A percentile compares a stretch with the other conserved stretches of the same genome.
Conservation (phyloP, 2,113 vertebrate genomes). For the Cryptotis parvus region DNA sequence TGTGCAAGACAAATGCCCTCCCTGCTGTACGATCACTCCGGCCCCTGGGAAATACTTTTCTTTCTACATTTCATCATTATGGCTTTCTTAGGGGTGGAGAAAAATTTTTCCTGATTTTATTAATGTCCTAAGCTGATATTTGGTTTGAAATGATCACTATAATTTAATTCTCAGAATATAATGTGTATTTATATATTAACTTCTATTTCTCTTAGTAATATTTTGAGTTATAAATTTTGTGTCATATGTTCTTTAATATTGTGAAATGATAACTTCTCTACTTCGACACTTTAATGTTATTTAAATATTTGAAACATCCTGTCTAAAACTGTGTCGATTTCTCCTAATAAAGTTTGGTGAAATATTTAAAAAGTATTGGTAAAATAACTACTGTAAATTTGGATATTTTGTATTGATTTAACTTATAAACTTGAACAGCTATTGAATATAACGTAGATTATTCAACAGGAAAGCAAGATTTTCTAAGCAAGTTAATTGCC, state of each 20-base stretch:
- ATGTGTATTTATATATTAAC: conserved; percentile 43
- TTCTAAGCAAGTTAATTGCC: conserved; percentile 22
- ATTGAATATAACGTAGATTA: conserved; percentile 11
- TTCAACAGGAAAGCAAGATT: not conserved
- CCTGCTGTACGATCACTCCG: no score
- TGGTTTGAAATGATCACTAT: conserved; percentile 45
- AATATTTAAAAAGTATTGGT: not conserved
- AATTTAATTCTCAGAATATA: conserved; percentile 46
- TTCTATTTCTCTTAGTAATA: conserved; percentile 41
- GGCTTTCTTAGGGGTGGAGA: not conserved
- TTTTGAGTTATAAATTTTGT: conserved; percentile 29
- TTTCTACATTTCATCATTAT: not conserved
- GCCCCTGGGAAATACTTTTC: not conserved
- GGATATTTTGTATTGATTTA: conserved; percentile 27
- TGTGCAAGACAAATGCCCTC: no score
- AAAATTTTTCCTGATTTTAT: conserved; percentile 39
- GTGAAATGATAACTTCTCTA: conserved; percentile 24
- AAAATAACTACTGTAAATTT: conserved; percentile 30
- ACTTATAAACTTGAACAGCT: conserved; percentile 41
- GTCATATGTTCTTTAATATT: conserved; percentile 39
- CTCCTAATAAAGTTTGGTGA: not conserved
- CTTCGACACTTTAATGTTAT: conserved; percentile 46
- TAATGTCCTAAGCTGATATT: conserved; percentile 18
- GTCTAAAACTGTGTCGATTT: conserved; percentile 44
- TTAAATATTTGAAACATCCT: conserved; percentile 45